Base-by-base conservation (phyloP, 2,113 vertebrate genomes). In the Atlantisia rogersi region DNA sequence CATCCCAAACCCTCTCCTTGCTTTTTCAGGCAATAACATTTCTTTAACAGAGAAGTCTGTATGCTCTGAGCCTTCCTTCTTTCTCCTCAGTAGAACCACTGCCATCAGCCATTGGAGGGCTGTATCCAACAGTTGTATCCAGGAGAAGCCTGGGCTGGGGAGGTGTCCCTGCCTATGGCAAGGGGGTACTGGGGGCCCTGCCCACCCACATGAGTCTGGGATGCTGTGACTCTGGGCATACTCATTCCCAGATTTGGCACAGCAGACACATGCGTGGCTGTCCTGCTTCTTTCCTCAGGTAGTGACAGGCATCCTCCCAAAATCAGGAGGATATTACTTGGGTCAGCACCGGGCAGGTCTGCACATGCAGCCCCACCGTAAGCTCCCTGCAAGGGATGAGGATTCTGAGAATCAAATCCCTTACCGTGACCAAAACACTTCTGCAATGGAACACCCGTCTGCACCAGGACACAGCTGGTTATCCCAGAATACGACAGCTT, bases 181-280 rank as follows among this genome's bases (percentile, higher is more conserved):
- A 24, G 48, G 48, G 48, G 48, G 22, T 22, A 50, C 48, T 50
- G 48, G 22, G 50, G 50, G 11, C 50, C 25, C 50, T 52, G 24
- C 24, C 24, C 50, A 52, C 50, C 50, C 50, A 52, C 24, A 25
- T 12, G 7, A 8, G 50, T 26, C 48, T 25, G 48, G 48, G 48
- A 24, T 50, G 11, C 48, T 50, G 48, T 21, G 48, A 50, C 12
- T 32, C 69, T 21, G 20, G 17, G 39, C 31, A 19, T 1, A 1
- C 40, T 21, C 12, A 8, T 39, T 56, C 12, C 40, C 50, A 31
- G 9, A 24, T 7, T 6, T 5, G 10, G 32, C 50, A 39, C 22
- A 17, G 4, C 3, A 0, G 14, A 32, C 46, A 8, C 2, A 44
- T 16, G 42, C 8, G 1, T 9, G 24, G 19, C 40, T 31, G 25